Percentiles rank a stretch among this genome's conserved stretches.
Evolutionary conservation across 2,113 vertebrate genomes (phyloP).

Genomic region (Chionis minor): DNA sequence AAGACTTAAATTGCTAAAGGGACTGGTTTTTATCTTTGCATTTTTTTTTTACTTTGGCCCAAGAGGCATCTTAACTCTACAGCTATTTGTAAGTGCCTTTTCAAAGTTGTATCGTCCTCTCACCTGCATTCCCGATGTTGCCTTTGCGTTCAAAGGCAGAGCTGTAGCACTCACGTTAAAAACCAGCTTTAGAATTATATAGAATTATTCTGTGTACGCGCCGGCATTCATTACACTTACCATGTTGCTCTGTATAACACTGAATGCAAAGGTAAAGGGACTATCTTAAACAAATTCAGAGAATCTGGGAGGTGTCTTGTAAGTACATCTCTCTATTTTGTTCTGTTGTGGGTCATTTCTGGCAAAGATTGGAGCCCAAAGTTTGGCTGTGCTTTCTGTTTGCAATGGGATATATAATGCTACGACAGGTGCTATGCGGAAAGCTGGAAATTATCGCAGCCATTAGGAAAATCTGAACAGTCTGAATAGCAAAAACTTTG

Average conservation of each 20-base stretch:
- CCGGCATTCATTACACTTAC: not conserved
- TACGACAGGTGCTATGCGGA: not conserved
- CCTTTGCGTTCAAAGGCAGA: not conserved
- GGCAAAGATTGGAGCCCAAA: conserved; percentile 15
- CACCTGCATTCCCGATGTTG: not conserved
- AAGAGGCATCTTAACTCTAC: not conserved
- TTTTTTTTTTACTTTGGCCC: not conserved
- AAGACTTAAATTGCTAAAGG: not conserved
- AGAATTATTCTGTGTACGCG: not conserved
- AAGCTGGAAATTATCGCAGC: not conserved
- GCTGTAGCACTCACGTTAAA: not conserved
- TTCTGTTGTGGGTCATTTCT: conserved; percentile 26
- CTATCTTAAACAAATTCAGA: not conserved
- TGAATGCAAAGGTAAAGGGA: not conserved
- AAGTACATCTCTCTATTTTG: not conserved
- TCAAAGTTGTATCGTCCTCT: not conserved
- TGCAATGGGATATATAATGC: not conserved
- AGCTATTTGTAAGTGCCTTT: not conserved
- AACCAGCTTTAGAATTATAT: not conserved
- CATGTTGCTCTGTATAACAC: not conserved
- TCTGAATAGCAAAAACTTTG: not conserved
- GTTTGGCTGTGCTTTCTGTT: not conserved
- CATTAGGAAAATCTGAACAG: not conserved
- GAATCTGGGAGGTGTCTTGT: conserved; percentile 19
- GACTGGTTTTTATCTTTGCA: not conserved